These are phyloP conservation scores for Tiphia femorata DNA, from an alignment of 2,888 invertebrate genomes.

Conservation along the genomic window DNA sequence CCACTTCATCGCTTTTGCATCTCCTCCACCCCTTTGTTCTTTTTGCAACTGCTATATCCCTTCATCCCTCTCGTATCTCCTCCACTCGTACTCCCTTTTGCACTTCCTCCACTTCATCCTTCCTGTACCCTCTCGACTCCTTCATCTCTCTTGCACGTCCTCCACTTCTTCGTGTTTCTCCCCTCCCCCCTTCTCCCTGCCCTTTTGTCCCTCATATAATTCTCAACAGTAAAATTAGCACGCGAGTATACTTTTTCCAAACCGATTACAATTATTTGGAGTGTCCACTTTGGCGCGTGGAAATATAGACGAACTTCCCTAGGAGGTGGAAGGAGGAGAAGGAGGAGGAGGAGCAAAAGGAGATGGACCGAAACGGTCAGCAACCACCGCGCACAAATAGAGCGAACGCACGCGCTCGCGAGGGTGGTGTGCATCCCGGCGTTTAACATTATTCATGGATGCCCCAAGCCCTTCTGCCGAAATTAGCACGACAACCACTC, in stretches of 20 bases:
- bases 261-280: conserved; percentile 34
- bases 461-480: conserved; percentile 26
- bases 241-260: too few species aligned
- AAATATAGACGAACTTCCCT: conserved; percentile 22
- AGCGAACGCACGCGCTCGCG: not conserved
- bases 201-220: not conserved
- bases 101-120: not conserved
- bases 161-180: not conserved
- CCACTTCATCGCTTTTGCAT: too few species aligned
- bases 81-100: too few species aligned
- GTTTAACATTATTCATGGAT: conserved; percentile 42
- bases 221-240: too few species aligned
- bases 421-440: conserved; percentile 9
- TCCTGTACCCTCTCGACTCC: too few species aligned
- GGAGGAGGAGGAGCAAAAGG: not conserved
- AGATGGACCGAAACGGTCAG: conserved; percentile 5
- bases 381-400: conserved; percentile 33
- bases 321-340: conserved; percentile 1
- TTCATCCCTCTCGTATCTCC: too few species aligned
- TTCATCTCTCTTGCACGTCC: not conserved
- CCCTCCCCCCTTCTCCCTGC: not conserved
- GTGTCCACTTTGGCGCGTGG: conserved; percentile 27
- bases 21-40: too few species aligned
- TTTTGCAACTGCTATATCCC: too few species aligned
- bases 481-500: conserved; percentile 40